Evolutionary conservation across 2,888 invertebrate genomes (phyloP).

Genomic region (Ectropis crepuscularia): DNA sequence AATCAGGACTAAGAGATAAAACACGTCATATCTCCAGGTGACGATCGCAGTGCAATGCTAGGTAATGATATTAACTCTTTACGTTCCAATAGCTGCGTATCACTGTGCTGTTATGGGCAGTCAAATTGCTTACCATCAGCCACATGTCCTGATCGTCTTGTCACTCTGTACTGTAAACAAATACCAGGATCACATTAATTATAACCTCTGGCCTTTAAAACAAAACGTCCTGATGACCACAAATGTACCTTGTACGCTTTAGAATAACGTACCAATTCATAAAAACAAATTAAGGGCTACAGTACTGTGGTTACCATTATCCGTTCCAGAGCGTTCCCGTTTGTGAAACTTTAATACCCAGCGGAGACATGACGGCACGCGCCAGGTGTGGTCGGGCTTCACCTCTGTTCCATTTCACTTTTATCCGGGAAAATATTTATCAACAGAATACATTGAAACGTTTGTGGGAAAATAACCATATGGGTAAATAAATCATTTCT

Average conservation of each 20-base stretch:
- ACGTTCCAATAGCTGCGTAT: too few species aligned
- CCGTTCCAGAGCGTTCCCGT: slow-evolving; percentile 8
- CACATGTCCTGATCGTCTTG: too few species aligned
- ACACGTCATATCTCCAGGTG: too few species aligned
- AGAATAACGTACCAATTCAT: slow-evolving; percentile 10
- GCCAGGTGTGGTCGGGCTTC: slow-evolving; percentile 18
- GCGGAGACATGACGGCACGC: slow-evolving; percentile 7
- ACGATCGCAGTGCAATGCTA: too few species aligned
- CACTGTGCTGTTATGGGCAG: too few species aligned
- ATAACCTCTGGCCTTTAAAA: too few species aligned
- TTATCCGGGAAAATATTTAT: background rate
- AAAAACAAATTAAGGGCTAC: slow-evolving; percentile 9
- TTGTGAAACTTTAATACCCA: slow-evolving; percentile 27
- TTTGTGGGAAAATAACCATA: background rate
- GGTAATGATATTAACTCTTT: too few species aligned
- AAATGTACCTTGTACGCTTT: background rate
- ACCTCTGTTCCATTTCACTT: slow-evolving; percentile 3
- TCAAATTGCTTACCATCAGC: too few species aligned
- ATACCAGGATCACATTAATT: background rate
- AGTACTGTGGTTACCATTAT: slow-evolving; percentile 2
- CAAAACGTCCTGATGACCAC: background rate
- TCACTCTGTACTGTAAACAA: too few species aligned
- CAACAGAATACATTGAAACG: background rate
- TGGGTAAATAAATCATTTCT: background rate
- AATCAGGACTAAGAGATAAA: too few species aligned